A percentile compares a stretch with the other conserved stretches of the same genome.
phyloP scores from a whole-genome alignment of 1,140 invertebrate genomes.

The Nephila pilipes region DNA sequence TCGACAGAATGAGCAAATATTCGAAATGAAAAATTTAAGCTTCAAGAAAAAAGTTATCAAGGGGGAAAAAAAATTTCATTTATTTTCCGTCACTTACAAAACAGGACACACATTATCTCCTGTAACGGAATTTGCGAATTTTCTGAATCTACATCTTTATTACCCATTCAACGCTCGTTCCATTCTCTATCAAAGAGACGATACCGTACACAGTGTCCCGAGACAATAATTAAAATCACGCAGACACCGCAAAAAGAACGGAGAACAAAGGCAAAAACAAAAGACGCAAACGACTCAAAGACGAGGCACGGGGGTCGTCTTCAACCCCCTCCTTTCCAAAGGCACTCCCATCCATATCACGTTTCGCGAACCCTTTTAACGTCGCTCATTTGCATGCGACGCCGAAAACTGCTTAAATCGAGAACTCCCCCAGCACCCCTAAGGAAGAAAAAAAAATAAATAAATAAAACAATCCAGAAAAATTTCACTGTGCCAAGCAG shows the following conservation, averaged over 20 bases:
- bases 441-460: background rate
- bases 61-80: too few relatives aligned
- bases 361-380: constrained; percentile 54
- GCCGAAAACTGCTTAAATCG: constrained; percentile 37
- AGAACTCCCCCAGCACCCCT: background rate
- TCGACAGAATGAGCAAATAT: too few relatives aligned
- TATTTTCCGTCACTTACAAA: background rate
- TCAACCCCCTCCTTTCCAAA: background rate
- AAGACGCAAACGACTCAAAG: constrained; percentile 37
- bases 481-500: constrained; percentile 43
- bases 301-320: constrained; percentile 12
- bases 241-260: background rate
- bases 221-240: constrained; percentile 41
- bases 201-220: background rate
- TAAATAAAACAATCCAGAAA: background rate
- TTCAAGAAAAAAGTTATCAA: too few relatives aligned
- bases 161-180: background rate
- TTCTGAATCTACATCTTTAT: background rate
- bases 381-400: constrained; percentile 29
- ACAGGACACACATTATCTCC: background rate
- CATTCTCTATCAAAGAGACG: background rate
- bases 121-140: background rate
- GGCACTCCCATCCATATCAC: constrained; percentile 48
- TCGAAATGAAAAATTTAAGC: too few relatives aligned
- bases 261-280: background rate